Base-by-base conservation (phyloP, 92 coral and sea anemone species). In the Palythoa heliodiscus region DNA sequence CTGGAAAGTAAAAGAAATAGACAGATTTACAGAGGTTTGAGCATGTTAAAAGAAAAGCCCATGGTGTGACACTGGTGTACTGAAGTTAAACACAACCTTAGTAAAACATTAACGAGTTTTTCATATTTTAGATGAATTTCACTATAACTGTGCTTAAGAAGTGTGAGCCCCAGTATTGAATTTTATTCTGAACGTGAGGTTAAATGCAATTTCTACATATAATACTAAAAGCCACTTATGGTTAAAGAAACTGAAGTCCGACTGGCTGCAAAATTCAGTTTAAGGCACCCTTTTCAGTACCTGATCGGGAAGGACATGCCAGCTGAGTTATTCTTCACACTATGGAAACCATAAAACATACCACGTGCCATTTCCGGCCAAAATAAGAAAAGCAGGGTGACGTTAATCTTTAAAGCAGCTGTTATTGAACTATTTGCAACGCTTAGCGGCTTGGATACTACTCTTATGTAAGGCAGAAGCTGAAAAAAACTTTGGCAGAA, bases 271-370 rank as follows among this genome's bases (percentile, higher is more conserved):
- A 90, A 77, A 78, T 39, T 82, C 52, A 87, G 91, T 66, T 87
- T 90, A 43, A 87, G 61, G 86, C 82, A 82, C 87, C 90, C 88
- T 66, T 82, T 88, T 70, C 87, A 86, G 67, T 76, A 82, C 37
- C 87, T 86, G 84, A 88, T 88, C 76, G 75, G 71, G 24, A 60
- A 92, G 71, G 86, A 86, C 83, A 86, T 91, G 85, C 92, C 94
- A 66, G 37, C 85, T 37, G 94, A 91, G 84, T 77, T 91, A 77
- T 88, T 80, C 86, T 89, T 74, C 20, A 74, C 82, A 78, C 85
- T 91, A 53, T 73, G 83, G 83, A 88, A 70, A 81, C 89, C 89
- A 39, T 78, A 86, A 48, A 86, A 64, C 82, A 88, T 69, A 71
- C 94, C 75, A 58, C 86, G 75, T 71, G 87, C 86, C 82, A 75